phyloP scores from a whole-genome alignment of 2,888 invertebrate genomes.

The Tridacna crocea region DNA sequence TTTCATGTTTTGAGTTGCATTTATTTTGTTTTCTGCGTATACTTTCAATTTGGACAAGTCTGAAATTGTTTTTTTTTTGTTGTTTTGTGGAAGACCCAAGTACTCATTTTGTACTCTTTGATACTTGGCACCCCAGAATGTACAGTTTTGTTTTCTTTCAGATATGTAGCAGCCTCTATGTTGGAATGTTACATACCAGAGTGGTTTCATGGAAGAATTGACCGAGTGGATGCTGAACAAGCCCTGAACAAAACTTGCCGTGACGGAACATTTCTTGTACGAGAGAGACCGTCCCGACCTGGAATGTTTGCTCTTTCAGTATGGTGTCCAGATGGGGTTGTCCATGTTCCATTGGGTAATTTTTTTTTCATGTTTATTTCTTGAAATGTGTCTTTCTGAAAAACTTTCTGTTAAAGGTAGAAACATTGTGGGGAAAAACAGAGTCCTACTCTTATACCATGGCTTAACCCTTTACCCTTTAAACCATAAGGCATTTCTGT shows the following conservation, averaged over 20 bases:
- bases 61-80: no score
- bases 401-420: background rate
- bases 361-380: no score
- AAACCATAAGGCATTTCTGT: no score
- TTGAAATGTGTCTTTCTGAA: no score
- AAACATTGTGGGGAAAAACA: background rate
- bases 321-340: slow-evolving; percentile 55
- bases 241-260: slow-evolving; percentile 54
- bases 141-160: slow-evolving; percentile 2
- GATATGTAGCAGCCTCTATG: slow-evolving; percentile 52
- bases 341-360: slow-evolving; percentile 59
- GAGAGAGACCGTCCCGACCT: slow-evolving; percentile 45
- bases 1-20: no score
- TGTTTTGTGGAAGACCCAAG: no score
- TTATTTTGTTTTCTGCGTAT: no score
- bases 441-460: no score
- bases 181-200: slow-evolving; percentile 61
- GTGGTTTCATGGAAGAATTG: slow-evolving; percentile 61
- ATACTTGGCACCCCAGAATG: no score
- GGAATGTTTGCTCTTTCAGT: slow-evolving; percentile 61
- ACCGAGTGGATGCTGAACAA: slow-evolving; percentile 51
- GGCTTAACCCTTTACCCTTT: no score
- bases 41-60: no score
- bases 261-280: slow-evolving; percentile 61
- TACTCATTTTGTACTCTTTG: no score